A percentile compares a stretch with the other conserved stretches of the same genome.
Conservation (phyloP, 2,888 invertebrate genomes). For the Mimumesa dahlbomi region DNA sequence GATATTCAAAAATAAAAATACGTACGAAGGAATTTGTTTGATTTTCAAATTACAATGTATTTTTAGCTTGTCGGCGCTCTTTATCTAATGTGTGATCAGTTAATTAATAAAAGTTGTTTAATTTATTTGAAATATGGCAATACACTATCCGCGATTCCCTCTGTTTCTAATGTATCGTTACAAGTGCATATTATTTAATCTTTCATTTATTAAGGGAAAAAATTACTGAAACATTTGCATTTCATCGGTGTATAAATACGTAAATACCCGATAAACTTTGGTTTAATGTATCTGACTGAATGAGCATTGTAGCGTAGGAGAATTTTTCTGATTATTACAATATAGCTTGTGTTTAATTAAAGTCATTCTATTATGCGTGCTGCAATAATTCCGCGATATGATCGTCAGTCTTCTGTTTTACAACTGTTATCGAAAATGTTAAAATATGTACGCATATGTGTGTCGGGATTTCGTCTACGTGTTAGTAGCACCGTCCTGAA, state of each 20-base stretch:
- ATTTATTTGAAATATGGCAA: no score
- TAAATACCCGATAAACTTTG: background rate
- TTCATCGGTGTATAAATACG: background rate
- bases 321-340: background rate
- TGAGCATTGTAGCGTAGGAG: background rate
- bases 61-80: no score
- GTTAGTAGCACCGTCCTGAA: slow-evolving; percentile 33
- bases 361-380: background rate
- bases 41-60: no score
- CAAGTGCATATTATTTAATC: no score
- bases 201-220: background rate
- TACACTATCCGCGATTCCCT: no score
- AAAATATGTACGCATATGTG: slow-evolving; percentile 20
- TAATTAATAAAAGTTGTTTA: no score
- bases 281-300: background rate
- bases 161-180: no score
- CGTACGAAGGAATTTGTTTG: no score
- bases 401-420: slow-evolving; percentile 33
- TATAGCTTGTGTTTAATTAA: slow-evolving; percentile 25
- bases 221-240: no score
- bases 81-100: no score
- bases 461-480: slow-evolving; percentile 21
- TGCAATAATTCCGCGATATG: slow-evolving; percentile 10
- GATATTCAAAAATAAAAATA: no score
- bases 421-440: slow-evolving; percentile 9